Base-by-base conservation (phyloP, 2,113 vertebrate species). In the Heterotis niloticus region DNA sequence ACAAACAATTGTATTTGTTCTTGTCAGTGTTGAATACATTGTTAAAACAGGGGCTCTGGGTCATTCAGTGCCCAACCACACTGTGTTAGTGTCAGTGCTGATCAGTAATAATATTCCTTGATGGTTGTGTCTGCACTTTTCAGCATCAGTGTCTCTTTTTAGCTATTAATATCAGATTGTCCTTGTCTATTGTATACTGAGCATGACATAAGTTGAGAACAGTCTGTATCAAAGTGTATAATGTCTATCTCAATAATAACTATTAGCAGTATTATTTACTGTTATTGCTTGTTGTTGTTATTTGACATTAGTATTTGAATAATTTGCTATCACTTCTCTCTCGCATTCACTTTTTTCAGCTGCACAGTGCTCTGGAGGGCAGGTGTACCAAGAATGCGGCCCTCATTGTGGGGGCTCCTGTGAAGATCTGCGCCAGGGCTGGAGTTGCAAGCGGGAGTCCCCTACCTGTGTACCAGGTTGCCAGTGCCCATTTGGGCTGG, bases 321-420 rank as follows among this genome's bases (percentile, higher is more conserved):
- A 28, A 12, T 69, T 54, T 24, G 5, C 12, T 60, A 57, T 64
- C n/a, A 73, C n/a, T 72, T 77, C n/a, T 44, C 34, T 59, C 71
- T 10, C 23, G 5, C 34, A 10, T 65, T 13, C 10, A n/a, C 20
- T 56, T 7, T 12, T 69, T 17, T 56, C 87, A 97, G 96, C 91
- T 0, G 78, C 88, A 54, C 85, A 84, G 23, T 98, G 97, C 72
- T 82, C 90, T 0, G 91, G 92, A 0, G 96, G 96, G 0, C 95
- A 96, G 86, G 90, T 91, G 78, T 94, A 95, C 85, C 92, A 85
- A 79, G 96, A 98, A 77, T 98, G 95, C 0, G 89, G 92, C 4
- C 84, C 62, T 0, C 81, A 84, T 0, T 98, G 96, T 0, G 86
- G 92, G 12, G 80, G 16, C 4, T 94, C 89, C 28, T 98, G 96